phyloP scores from a whole-genome alignment of 2,797 vertebrate genomes.

The Gambusia yucatana region DNA sequence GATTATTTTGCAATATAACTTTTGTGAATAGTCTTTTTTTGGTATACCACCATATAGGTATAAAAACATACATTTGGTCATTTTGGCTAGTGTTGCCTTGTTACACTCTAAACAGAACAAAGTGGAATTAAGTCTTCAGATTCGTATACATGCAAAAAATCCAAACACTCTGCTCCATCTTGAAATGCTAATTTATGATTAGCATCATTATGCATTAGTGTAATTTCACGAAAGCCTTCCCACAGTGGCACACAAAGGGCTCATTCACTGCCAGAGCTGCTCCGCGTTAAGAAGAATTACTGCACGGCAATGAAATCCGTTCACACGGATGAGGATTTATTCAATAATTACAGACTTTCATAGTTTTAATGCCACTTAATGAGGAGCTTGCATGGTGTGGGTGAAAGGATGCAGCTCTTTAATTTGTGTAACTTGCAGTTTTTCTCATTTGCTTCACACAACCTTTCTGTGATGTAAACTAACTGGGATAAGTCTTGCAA shows the following conservation, averaged over 20 bases:
- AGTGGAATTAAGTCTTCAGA: slow-evolving; percentile 24
- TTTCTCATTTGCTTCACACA: slow-evolving; percentile 66
- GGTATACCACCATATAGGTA: neutral
- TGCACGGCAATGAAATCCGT: slow-evolving; percentile 74
- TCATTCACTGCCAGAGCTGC: slow-evolving; percentile 76
- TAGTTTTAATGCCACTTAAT: slow-evolving; percentile 81
- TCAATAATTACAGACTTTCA: slow-evolving; percentile 83
- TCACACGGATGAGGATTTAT: slow-evolving; percentile 80
- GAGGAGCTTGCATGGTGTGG: slow-evolving; percentile 73
- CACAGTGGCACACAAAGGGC: slow-evolving; percentile 78
- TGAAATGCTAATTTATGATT: slow-evolving; percentile 84
- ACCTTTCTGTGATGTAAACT: slow-evolving; percentile 49
- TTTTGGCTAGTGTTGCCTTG: neutral
- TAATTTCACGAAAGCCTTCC: slow-evolving; percentile 82
- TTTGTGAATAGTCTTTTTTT: neutral
- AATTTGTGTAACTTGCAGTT: slow-evolving; percentile 68
- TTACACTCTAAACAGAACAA: slow-evolving; percentile 12
- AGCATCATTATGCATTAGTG: slow-evolving; percentile 80
- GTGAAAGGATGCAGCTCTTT: slow-evolving; percentile 57
- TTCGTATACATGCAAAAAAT: slow-evolving; percentile 34
- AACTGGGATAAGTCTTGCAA: slow-evolving; percentile 30
- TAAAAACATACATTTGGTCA: neutral
- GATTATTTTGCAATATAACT: neutral
- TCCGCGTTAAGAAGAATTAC: slow-evolving; percentile 74
- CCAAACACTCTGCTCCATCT: slow-evolving; percentile 68